These are phyloP conservation scores for Pogonognathellus flavescens DNA, from an alignment of 1,140 invertebrate species.

Conservation along the genomic window DNA sequence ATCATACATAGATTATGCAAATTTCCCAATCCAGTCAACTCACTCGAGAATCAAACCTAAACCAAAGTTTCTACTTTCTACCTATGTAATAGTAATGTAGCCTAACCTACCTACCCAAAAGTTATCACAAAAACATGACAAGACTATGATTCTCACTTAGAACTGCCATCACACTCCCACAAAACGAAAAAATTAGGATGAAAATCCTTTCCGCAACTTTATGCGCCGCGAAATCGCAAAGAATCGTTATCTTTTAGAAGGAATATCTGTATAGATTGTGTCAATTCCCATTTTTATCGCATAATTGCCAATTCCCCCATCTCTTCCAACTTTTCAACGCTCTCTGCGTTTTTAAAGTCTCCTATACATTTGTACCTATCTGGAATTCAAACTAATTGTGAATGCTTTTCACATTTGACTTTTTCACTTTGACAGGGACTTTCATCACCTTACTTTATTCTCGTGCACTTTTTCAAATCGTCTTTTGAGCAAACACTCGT, in stretches of 20 bases:
- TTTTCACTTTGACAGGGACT: background rate
- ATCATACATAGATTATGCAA: constrained; percentile 49
- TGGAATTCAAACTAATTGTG: background rate
- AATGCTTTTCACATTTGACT: background rate
- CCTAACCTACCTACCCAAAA: too few relatives aligned
- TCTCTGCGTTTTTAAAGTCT: too few relatives aligned
- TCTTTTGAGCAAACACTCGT: too few relatives aligned
- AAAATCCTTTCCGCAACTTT: background rate
- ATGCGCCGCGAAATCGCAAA: too few relatives aligned
- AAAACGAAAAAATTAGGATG: constrained; percentile 4
- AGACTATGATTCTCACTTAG: too few relatives aligned
- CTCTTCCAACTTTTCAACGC: too few relatives aligned
- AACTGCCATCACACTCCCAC: background rate
- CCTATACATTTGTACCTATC: too few relatives aligned
- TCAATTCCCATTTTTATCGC: too few relatives aligned
- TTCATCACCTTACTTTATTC: background rate
- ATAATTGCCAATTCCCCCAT: too few relatives aligned
- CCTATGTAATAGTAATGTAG: background rate
- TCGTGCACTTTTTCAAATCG: background rate
- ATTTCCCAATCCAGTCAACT: constrained; percentile 35
- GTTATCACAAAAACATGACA: too few relatives aligned
- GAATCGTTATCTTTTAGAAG: too few relatives aligned
- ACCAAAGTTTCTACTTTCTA: constrained; percentile 3
- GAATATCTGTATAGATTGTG: too few relatives aligned
- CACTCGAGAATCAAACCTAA: background rate